These are phyloP conservation scores for Macrosiphum euphorbiae DNA, from an alignment of 2,888 invertebrate genomes.

Conservation along the genomic window DNA sequence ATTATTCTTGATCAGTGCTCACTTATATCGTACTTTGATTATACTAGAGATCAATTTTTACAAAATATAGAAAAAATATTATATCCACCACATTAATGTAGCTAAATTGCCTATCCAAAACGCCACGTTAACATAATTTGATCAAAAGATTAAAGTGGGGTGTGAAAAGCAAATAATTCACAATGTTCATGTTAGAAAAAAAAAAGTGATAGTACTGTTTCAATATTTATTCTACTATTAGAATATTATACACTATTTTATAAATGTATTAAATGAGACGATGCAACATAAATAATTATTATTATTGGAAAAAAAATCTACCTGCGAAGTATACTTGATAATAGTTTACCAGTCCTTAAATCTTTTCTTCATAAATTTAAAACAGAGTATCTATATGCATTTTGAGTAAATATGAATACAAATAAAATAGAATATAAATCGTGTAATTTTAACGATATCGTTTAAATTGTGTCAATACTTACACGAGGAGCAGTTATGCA, in stretches of 20 bases:
- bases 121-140: not conserved
- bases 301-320: not conserved
- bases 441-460: not conserved
- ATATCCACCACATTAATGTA: not conserved
- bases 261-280: not conserved
- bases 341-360: not conserved
- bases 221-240: not conserved
- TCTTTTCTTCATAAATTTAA: not conserved
- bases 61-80: not conserved
- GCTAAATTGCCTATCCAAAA: not conserved
- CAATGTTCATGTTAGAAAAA: not conserved
- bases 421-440: not conserved
- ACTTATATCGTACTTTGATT: not conserved
- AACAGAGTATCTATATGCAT: not conserved
- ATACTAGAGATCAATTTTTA: not conserved
- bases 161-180: not conserved
- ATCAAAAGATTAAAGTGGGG: not conserved
- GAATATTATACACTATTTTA: not conserved
- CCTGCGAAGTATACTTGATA: not conserved
- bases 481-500: not conserved
- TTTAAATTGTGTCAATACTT: not conserved
- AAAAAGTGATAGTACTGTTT: not conserved
- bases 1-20: not conserved
- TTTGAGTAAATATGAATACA: not conserved
- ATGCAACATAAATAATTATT: not conserved